A percentile compares a stretch with the other conserved stretches of the same genome.
phyloP scores from a whole-genome alignment of 2,113 vertebrate genomes.

The Eudyptes chrysolophus region DNA sequence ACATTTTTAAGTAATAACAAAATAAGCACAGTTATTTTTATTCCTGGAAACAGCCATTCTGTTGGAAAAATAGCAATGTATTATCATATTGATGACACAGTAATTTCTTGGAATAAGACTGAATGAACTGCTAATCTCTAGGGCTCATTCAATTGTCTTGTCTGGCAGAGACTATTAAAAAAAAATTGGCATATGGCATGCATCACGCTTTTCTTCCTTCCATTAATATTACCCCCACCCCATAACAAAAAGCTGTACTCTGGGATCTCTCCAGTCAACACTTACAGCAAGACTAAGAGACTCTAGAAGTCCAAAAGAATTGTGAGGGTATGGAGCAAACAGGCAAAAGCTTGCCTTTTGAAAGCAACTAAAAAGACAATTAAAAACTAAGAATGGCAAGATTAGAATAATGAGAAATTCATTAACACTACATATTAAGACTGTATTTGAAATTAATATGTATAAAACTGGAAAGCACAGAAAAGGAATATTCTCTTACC shows the following conservation, averaged over 20 bases:
- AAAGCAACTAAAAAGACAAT: background rate
- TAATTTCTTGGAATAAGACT: background rate
- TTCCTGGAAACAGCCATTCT: background rate
- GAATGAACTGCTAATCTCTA: background rate
- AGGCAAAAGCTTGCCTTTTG: background rate
- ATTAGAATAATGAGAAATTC: background rate
- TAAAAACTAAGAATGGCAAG: background rate
- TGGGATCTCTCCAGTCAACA: background rate
- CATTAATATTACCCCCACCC: background rate
- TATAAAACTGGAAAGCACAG: background rate
- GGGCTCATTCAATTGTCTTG: background rate
- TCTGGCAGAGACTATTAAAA: background rate
- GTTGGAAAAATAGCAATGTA: background rate
- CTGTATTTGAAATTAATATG: background rate
- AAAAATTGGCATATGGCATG: background rate
- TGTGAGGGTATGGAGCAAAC: background rate
- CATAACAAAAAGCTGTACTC: background rate
- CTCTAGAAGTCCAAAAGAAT: background rate
- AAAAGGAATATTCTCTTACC: conserved; percentile 74
- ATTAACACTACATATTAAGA: background rate
- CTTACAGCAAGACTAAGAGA: background rate
- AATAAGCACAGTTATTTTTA: background rate
- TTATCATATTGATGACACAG: background rate
- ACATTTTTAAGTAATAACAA: background rate
- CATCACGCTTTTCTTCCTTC: background rate